Conservation (phyloP, 2,888 invertebrate species). For the Unio pictorum region DNA sequence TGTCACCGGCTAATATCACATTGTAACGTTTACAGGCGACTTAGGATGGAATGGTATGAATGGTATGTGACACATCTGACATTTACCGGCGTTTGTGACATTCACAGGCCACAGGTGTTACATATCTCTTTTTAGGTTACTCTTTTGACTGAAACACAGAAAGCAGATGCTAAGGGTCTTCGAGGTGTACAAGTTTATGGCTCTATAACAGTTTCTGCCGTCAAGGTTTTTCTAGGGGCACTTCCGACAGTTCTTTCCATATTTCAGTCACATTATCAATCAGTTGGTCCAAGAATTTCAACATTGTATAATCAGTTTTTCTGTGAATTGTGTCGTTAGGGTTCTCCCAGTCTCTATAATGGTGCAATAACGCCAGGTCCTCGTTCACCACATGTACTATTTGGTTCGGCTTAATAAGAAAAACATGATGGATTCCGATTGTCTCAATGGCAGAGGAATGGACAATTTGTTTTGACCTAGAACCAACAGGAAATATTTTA, state of each 20-base stretch:
- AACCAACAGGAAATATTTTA: conserved; percentile 22
- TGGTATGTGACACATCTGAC: too few species aligned
- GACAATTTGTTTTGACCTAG: conserved; percentile 55
- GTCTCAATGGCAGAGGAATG: conserved; percentile 36
- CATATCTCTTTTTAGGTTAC: too few species aligned
- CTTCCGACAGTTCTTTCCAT: conserved; percentile 22
- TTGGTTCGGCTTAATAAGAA: conserved; percentile 14
- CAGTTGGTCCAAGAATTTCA: conserved; percentile 30
- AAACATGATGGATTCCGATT: conserved; percentile 54
- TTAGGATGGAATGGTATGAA: too few species aligned
- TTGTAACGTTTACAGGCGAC: too few species aligned
- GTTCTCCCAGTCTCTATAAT: conserved; percentile 53
- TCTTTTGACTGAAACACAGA: too few species aligned
- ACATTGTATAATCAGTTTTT: conserved; percentile 23
- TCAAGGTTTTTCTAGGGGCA: conserved; percentile 23
- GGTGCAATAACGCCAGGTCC: conserved; percentile 43
- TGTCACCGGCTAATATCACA: too few species aligned
- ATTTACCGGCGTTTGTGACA: too few species aligned
- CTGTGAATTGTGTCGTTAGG: conserved; percentile 16
- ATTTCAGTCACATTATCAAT: conserved; percentile 19
- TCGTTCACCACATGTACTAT: conserved; percentile 12
- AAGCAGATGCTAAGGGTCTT: too few species aligned
- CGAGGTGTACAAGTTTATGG: too few species aligned
- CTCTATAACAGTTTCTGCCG: not conserved
- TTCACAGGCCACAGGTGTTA: too few species aligned